A percentile compares a stretch with the other conserved stretches of the same genome.
These are phyloP conservation scores for Trichacis sp. DNA, from an alignment of 2,888 invertebrate genomes.

Conservation along the genomic window DNA sequence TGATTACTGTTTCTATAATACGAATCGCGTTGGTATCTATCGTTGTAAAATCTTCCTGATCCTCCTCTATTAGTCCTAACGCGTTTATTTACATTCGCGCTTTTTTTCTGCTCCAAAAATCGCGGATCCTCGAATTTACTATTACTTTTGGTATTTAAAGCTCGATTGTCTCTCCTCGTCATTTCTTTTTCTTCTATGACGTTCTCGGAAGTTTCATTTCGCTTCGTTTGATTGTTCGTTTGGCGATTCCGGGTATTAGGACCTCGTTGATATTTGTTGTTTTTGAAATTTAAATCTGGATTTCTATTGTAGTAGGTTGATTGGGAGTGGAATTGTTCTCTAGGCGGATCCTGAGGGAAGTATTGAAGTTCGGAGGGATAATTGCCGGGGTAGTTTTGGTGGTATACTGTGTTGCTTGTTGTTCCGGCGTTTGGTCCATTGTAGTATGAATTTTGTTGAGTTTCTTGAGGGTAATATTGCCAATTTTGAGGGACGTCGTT, in stretches of 20 bases:
- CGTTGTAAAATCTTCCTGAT: conserved; percentile 51
- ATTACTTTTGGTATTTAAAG: conserved; percentile 42
- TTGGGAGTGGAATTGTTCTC: conserved; percentile 9
- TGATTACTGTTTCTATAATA: conserved; percentile 24
- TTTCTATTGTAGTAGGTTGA: neutral
- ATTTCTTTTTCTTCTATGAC: conserved; percentile 24
- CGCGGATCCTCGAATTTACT: conserved; percentile 40
- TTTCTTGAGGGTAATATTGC: conserved; percentile 47
- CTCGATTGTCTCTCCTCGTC: conserved; percentile 39
- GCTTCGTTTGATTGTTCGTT: conserved; percentile 74
- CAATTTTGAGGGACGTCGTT: conserved; percentile 43
- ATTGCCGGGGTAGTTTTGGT: neutral
- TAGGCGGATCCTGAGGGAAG: neutral
- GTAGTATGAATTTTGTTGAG: conserved; percentile 18
- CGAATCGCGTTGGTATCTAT: conserved; percentile 44
- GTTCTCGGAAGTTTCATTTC: conserved; percentile 56
- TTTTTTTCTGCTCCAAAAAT: conserved; percentile 30
- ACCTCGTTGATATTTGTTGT: conserved; percentile 14
- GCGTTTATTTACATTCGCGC: conserved; percentile 42
- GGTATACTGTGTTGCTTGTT: conserved; percentile 13
- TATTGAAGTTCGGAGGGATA: conserved; percentile 14
- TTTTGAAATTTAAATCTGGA: conserved; percentile 9
- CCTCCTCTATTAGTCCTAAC: conserved; percentile 22
- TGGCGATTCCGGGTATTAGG: conserved; percentile 70
- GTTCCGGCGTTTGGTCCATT: conserved; percentile 5